Conservation (phyloP, 2,888 invertebrate genomes). For the Lissonota sp. region DNA sequence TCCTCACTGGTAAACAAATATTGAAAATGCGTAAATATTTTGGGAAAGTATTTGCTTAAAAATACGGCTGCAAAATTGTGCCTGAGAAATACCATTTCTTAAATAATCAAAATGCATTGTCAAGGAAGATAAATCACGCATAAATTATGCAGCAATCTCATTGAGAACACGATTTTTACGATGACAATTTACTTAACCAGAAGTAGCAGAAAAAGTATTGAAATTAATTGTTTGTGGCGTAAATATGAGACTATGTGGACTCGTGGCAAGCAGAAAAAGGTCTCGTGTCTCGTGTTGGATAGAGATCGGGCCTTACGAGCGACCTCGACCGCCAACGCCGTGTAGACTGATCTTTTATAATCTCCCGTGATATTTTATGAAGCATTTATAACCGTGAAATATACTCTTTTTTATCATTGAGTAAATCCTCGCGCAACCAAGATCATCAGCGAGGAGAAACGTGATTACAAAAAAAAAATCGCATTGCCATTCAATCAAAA, state of each 20-base stretch:
- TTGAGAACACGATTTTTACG: too few species aligned
- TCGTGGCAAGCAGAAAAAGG: constrained; percentile 1
- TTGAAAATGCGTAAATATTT: too few species aligned
- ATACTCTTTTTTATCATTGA: constrained; percentile 37
- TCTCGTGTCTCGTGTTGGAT: constrained; percentile 12
- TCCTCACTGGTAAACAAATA: too few species aligned
- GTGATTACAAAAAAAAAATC: constrained; percentile 33
- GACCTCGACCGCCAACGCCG: constrained; percentile 29
- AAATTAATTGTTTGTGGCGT: constrained; percentile 52
- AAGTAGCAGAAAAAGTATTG: constrained; percentile 14
- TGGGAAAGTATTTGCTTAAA: too few species aligned
- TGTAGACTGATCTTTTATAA: constrained; percentile 48
- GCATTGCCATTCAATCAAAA: constrained; percentile 21
- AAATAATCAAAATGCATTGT: background rate
- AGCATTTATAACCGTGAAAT: constrained; percentile 49
- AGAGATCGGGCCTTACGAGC: constrained; percentile 16
- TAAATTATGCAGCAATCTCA: too few species aligned
- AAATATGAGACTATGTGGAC: background rate
- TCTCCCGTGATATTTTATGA: constrained; percentile 46
- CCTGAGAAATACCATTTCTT: background rate
- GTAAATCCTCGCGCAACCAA: constrained; percentile 7
- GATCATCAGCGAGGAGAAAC: constrained; percentile 30
- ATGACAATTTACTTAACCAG: too few species aligned
- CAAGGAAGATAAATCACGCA: too few species aligned
- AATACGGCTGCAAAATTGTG: too few species aligned